Conservation (phyloP, 2,888 invertebrate genomes). For the Anthophora plumipes region DNA sequence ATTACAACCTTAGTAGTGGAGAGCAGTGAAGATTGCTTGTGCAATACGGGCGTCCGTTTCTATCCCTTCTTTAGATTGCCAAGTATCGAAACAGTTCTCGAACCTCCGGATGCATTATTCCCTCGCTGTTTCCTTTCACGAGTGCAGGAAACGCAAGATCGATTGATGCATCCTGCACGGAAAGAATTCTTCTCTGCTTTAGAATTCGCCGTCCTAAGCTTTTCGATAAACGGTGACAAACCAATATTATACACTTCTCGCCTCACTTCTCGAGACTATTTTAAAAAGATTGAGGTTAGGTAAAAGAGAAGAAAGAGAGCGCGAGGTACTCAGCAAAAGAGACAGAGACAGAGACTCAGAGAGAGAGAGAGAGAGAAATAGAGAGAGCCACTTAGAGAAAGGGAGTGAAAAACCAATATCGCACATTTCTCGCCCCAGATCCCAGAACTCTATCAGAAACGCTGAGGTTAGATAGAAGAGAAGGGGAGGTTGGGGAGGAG, state of each 20-base stretch:
- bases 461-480: not conserved
- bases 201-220: conserved; percentile 72
- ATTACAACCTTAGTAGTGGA: conserved; percentile 17
- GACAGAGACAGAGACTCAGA: too few species aligned
- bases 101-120: conserved; percentile 46
- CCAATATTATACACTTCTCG: conserved; percentile 72
- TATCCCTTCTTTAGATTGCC: too few species aligned
- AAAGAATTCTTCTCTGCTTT: conserved; percentile 72
- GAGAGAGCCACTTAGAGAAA: too few species aligned
- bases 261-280: conserved; percentile 37
- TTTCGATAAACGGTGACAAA: conserved; percentile 79
- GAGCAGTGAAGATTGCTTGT: not conserved
- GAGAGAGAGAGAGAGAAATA: too few species aligned
- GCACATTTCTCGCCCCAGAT: too few species aligned
- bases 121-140: conserved; percentile 53
- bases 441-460: too few species aligned
- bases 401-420: too few species aligned
- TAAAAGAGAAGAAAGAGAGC: not conserved
- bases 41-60: conserved; percentile 34
- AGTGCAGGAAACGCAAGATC: conserved; percentile 65
- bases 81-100: conserved; percentile 7
- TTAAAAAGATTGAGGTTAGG: not conserved
- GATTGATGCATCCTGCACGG: conserved; percentile 68
- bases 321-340: too few species aligned
- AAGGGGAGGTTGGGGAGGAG: not conserved